phyloP scores from a whole-genome alignment of 2,113 vertebrate species.

The Bujurquina vittata region DNA sequence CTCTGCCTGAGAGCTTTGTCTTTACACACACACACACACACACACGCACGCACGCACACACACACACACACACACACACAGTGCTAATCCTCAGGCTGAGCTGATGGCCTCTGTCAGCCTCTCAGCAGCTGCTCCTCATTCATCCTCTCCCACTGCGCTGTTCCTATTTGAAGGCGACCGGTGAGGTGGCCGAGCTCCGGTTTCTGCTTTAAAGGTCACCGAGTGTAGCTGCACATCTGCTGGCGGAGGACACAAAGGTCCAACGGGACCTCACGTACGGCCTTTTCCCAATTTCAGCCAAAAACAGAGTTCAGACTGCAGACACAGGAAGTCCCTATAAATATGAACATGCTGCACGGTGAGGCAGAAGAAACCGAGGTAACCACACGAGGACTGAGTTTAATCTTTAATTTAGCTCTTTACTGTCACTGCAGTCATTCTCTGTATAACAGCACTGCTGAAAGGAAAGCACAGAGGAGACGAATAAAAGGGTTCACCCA shows the following conservation, averaged over 20 bases:
- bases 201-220: conserved; percentile 7
- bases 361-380: too few species aligned
- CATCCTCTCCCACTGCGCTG: neutral
- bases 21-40: neutral
- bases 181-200: neutral
- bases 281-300: neutral
- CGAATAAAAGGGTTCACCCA: neutral
- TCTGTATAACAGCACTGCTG: too few species aligned
- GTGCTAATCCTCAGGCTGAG: conserved; percentile 9
- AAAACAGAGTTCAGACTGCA: neutral
- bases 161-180: neutral
- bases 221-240: neutral
- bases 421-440: too few species aligned
- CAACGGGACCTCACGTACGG: neutral
- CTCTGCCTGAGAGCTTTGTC: neutral
- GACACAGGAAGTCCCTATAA: too few species aligned
- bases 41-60: too few species aligned
- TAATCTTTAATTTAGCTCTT: too few species aligned
- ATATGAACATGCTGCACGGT: too few species aligned
- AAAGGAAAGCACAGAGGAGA: too few species aligned
- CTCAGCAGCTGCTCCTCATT: conserved; percentile 6
- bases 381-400: too few species aligned
- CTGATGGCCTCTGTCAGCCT: conserved; percentile 3
- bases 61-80: too few species aligned
- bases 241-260: neutral